Conservation (phyloP, 2,888 invertebrate genomes). For the Aspidiotus destructor region DNA sequence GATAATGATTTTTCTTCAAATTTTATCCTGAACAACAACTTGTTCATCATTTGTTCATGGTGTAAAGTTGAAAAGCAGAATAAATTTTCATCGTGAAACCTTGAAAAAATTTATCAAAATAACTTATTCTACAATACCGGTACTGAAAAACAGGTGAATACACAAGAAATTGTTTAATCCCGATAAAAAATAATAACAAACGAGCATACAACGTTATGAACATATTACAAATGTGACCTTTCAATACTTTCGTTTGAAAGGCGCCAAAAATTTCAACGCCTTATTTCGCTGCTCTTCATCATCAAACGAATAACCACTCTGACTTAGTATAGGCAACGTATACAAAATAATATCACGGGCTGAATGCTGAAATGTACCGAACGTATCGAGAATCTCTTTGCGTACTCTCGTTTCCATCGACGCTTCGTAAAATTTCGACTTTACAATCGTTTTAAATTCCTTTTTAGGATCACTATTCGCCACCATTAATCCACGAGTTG, state of each 20-base stretch:
- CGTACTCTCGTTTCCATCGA: background rate
- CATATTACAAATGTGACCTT: too few species aligned
- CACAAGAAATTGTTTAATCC: too few species aligned
- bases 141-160: too few species aligned
- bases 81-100: too few species aligned
- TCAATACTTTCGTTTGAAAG: background rate
- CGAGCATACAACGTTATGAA: too few species aligned
- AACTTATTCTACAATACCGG: too few species aligned
- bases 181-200: too few species aligned
- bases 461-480: conserved; percentile 52
- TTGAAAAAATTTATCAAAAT: too few species aligned
- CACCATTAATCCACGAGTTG: conserved; percentile 60
- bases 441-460: conserved; percentile 30
- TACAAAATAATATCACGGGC: conserved; percentile 5
- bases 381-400: conserved; percentile 2
- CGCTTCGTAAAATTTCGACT: conserved; percentile 6
- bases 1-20: too few species aligned
- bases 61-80: too few species aligned
- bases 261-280: background rate
- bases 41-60: too few species aligned
- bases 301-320: background rate
- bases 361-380: conserved; percentile 1
- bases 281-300: background rate
- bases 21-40: too few species aligned
- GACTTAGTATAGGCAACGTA: background rate